Evolutionary conservation across 1,140 invertebrate species (phyloP), one percentile per base, ranked within the genome.

Genomic region (Octopus bimaculoides): DNA sequence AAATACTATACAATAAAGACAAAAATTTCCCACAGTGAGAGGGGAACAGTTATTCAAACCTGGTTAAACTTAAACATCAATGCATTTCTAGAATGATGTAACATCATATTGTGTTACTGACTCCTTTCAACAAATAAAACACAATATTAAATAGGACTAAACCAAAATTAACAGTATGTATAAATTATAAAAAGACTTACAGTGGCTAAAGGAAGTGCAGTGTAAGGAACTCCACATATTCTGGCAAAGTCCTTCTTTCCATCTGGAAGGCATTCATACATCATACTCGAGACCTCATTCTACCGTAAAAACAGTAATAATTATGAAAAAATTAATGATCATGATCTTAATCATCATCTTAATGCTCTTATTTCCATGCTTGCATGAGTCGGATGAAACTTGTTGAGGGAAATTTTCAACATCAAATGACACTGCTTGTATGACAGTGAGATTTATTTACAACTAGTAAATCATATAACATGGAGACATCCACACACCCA

Each of bases 221-320:
- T 98, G 85, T 99, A 99, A 0, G 98, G 97, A 0, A 99, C 97
- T 10, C 98, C 98, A 91, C 98, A 99, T 26, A 99, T 88, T 83
- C 95, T 93, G 84, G 95, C 92, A 82, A 92, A 92, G 8, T 91
- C 85, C 26, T 85, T 54, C 17, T 89, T 87, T 74, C 90, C 85
- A 69, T 91, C 83, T 81, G 92, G 86, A 17, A 92, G 90, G 81
- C 93, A 90, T 54, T 93, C 91, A 89, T 93, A 93, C 4, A 97
- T 86, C 41, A 94, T 86, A 81, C 93, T 90, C 4, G 94, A 92
- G 66, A 97, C 92, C 20, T 89, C 88, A 85, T 92, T 91, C 94
- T 95, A 41, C 26, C 26, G 2, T 41, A 41, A 41, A 41, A 41
- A 41, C 26, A 41, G 26, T 41, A 41, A 41, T 41, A 41, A 41